Evolutionary conservation across 2,797 vertebrate species (phyloP).

Genomic region (Erethizon dorsatum): DNA sequence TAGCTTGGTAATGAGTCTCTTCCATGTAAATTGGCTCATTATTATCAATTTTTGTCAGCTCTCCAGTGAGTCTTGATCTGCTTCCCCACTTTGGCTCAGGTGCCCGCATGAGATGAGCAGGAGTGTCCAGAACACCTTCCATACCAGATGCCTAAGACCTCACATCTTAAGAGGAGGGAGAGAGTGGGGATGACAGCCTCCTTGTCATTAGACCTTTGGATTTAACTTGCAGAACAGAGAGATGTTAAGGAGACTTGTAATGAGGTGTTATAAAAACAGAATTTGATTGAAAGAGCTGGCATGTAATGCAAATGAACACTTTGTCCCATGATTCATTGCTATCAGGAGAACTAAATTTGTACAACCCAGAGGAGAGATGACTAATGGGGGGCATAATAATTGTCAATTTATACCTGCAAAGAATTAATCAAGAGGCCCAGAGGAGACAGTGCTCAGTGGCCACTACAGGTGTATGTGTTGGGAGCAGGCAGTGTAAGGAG

Average conservation of each 20-base stretch:
- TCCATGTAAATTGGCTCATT: conserved; percentile 66
- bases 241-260: conserved; percentile 83
- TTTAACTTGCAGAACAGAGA: conserved; percentile 79
- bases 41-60: conserved; percentile 75
- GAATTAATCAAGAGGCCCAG: conserved; percentile 79
- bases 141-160: conserved; percentile 11
- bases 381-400: conserved; percentile 79
- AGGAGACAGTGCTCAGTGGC: conserved; percentile 62
- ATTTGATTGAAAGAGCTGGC: conserved; percentile 82
- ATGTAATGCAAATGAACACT: conserved; percentile 76
- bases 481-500: not conserved
- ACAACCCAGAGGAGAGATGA: conserved; percentile 79
- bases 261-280: conserved; percentile 82
- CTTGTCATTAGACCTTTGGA: conserved; percentile 16
- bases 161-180: not conserved
- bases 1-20: conserved; percentile 56
- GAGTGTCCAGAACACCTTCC: not conserved
- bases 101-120: not conserved
- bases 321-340: conserved; percentile 79
- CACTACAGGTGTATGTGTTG: not conserved
- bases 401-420: conserved; percentile 79
- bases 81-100: conserved; percentile 30
- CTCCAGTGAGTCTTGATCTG: conserved; percentile 20
- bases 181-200: not conserved
- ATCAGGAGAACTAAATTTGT: conserved; percentile 80